Evolutionary conservation across 2,888 invertebrate species (phyloP), one percentile per base, ranked within the genome.

Genomic region (Deroplatys truncata): DNA sequence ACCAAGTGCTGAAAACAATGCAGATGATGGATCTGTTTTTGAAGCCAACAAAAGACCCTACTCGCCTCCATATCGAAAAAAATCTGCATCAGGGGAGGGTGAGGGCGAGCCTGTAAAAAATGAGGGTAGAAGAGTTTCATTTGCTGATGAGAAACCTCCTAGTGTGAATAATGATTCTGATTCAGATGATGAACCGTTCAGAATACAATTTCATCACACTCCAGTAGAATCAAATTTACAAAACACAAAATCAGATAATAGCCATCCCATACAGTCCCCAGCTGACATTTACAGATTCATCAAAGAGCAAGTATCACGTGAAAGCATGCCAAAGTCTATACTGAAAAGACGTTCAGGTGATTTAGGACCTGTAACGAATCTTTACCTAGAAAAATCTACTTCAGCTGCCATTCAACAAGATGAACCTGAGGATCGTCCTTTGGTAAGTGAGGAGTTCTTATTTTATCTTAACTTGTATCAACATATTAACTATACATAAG

Each of bases 161-260:
- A 49, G 56, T n/a, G 25, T 49, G 16, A 82, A 72, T 35, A 31
- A 85, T 43, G 85, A 85, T 43, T 82, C 83, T 31, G 89, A 89
- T 31, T 89, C 89, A 16, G 84, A 82, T 28, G 85, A 84, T 25
- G 89, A 89, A 84, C 72, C 88, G 2, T 20, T 89, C 29, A 49
- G 29, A n/a, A 89, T 89, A 28, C 82, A 89, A 85, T 89, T 89
- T n/a, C 29, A 29, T 29, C 89, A 89, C 31, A 89, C 87, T 16
- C n/a, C 72, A 35, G 29, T 35, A 16, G 84, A 88, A 25, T 28
- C 28, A n/a, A 28, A 28, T 28, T n/a, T n/a, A 49, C 29, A 87
- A 43, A 28, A 29, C 25, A 28, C 29, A 8, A 28, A 28, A 88
- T 35, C 28, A 31, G 28, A 56, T 49, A 35, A 84, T 31, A 84